Conservation (phyloP, 2,113 vertebrate genomes). For the Menura novaehollandiae region DNA sequence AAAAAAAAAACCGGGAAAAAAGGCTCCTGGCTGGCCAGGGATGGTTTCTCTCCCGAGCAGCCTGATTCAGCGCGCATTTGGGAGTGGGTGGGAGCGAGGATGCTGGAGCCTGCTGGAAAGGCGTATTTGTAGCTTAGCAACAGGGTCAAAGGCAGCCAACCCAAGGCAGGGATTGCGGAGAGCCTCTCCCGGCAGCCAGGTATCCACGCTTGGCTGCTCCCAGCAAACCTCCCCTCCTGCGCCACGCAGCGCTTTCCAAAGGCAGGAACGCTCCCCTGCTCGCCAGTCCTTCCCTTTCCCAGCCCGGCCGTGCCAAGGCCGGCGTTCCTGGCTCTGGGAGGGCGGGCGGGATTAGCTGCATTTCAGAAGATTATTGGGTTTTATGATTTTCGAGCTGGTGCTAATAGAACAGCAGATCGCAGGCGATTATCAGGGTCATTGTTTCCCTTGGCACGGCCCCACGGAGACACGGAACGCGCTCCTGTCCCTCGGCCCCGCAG, state of each 20-base stretch:
- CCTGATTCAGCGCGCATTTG: neutral
- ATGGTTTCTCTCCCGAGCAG: neutral
- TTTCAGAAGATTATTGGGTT: constrained; percentile 46
- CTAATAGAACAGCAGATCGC: neutral
- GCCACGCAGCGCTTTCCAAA: neutral
- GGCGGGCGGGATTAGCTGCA: neutral
- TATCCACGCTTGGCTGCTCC: neutral
- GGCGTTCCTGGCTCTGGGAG: neutral
- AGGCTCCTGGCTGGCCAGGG: neutral
- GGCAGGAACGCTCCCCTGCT: neutral
- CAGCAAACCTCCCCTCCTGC: neutral
- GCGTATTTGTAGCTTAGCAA: constrained; percentile 69
- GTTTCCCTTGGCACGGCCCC: constrained; percentile 36
- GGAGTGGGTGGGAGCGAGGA: constrained; percentile 32
- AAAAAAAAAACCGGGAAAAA: fast-evolving
- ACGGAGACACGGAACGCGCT: neutral
- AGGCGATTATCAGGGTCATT: neutral
- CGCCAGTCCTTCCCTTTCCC: neutral
- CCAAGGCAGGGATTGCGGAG: constrained; percentile 8
- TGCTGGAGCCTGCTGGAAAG: constrained; percentile 47
- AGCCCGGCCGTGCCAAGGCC: neutral
- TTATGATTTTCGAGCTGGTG: neutral
- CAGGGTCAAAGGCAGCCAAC: constrained; percentile 61
- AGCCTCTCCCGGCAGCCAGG: constrained; percentile 17
- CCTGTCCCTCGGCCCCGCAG: neutral